These are phyloP conservation scores for Poliocrania exsul DNA, from an alignment of 2,797 vertebrate species.

Conservation along the genomic window DNA sequence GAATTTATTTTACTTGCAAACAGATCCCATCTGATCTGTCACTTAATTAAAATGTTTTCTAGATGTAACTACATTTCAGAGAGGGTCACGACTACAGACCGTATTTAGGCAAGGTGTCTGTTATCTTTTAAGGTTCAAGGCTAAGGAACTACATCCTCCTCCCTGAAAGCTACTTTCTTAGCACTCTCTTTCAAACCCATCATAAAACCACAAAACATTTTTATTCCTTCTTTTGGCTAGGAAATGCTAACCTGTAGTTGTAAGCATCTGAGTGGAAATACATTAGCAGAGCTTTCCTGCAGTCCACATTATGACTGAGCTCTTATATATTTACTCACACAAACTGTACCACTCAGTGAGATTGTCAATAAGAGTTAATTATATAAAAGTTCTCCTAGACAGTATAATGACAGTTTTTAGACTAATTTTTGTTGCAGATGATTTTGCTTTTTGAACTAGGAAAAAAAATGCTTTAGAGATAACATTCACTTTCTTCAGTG, in stretches of 20 bases:
- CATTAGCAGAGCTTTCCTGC: conserved; percentile 4
- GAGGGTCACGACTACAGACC: not conserved
- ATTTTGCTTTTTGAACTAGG: not conserved
- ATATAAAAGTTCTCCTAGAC: not conserved
- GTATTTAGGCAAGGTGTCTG: not conserved
- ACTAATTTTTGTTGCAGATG: not conserved
- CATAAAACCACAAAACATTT: not conserved
- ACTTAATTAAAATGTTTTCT: not conserved
- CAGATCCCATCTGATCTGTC: not conserved
- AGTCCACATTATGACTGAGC: not conserved
- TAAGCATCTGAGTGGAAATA: not conserved
- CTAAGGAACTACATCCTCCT: not conserved
- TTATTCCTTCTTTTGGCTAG: not conserved
- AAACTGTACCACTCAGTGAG: not conserved
- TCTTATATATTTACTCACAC: not conserved
- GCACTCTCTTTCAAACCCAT: not conserved
- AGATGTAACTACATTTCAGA: not conserved
- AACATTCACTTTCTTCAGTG: not conserved
- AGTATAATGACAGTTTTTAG: not conserved
- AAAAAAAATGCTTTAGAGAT: not conserved
- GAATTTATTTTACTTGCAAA: not conserved
- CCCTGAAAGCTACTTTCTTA: not conserved
- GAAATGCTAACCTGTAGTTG: not conserved
- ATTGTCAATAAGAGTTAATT: not conserved
- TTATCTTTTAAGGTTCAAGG: not conserved